Evolutionary conservation across 1,140 invertebrate genomes (phyloP), one percentile per base, ranked within the genome.

Genomic region (Condylostylus longicornis): DNA sequence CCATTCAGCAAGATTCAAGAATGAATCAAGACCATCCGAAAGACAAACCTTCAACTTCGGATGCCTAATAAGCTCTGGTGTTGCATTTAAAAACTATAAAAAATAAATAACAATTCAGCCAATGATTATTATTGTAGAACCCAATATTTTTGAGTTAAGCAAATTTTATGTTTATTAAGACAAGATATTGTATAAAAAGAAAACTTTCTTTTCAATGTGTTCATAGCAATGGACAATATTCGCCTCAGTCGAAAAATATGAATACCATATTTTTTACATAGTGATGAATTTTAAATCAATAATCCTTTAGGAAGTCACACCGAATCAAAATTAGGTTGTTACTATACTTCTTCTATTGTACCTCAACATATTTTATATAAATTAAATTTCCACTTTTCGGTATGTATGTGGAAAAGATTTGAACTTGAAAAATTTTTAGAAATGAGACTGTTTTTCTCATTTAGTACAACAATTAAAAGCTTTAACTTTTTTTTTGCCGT

Each of bases 401-500:
- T n/a, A n/a, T n/a, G n/a, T n/a, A n/a, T n/a, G n/a, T n/a, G n/a
- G n/a, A n/a, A 17, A 35, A 19, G 33, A 19, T 13, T n/a, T 5
- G n/a, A n/a, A n/a, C n/a, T n/a, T n/a, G n/a, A 14, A 35, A 22
- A 22, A 35, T n/a, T n/a, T 35, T 21, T 22, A 20, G 33, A 12
- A 35, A 35, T 35, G 19, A 35, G 20, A 18, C 20, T 21, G 20
- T 35, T 21, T 15, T 35, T 10, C 12, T 12, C 33, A 18, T n/a
- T 35, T 35, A n/a, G 20, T 35, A 19, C 7, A 17, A 1, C 1
- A 14, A 33, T 33, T 33, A 18, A 18, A 14, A 19, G 18, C 12
- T 12, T 18, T 33, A 18, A 20, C 45, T 38, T 25, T 42, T 43
- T 47, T 47, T 42, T 37, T 56, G 53, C 41, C 37, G 51, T 30